These are phyloP conservation scores for Artibeus lituratus DNA, from an alignment of 2,797 vertebrate genomes.

Conservation along the genomic window DNA sequence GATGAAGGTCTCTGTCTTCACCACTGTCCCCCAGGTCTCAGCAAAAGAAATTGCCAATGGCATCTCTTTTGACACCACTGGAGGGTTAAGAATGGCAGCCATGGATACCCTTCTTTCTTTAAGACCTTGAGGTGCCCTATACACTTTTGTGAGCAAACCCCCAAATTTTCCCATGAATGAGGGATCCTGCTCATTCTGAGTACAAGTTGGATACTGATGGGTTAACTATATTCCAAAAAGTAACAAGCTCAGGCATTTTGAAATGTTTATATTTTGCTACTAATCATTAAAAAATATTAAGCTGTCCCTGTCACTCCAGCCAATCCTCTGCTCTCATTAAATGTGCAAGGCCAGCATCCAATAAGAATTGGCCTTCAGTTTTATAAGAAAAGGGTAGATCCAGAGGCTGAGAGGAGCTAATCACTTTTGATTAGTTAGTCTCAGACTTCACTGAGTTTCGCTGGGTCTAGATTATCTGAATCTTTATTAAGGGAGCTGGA, in stretches of 20 bases:
- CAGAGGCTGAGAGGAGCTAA: conserved; percentile 63
- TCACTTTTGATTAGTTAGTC: conserved; percentile 75
- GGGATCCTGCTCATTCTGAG: background rate
- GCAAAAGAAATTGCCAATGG: background rate
- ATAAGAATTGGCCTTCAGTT: conserved; percentile 51
- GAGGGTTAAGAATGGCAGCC: background rate
- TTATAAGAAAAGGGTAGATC: conserved; percentile 72
- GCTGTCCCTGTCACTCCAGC: background rate
- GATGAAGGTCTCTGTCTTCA: background rate
- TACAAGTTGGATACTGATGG: background rate
- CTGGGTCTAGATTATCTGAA: conserved; percentile 75
- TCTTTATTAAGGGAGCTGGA: conserved; percentile 74
- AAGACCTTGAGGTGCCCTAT: background rate
- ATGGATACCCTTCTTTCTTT: background rate
- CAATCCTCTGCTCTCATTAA: background rate
- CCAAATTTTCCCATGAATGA: background rate
- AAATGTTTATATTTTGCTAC: conserved; percentile 49
- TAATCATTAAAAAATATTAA: conserved; percentile 59
- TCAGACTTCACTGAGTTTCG: conserved; percentile 75
- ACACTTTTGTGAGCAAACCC: background rate
- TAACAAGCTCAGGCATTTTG: background rate
- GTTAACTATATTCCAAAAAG: conserved; percentile 4
- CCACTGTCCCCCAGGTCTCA: background rate
- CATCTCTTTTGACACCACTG: background rate
- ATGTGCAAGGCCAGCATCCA: conserved; percentile 51